Evolutionary conservation across 1,140 invertebrate genomes (phyloP).

Genomic region (Trichonephila clavipes): DNA sequence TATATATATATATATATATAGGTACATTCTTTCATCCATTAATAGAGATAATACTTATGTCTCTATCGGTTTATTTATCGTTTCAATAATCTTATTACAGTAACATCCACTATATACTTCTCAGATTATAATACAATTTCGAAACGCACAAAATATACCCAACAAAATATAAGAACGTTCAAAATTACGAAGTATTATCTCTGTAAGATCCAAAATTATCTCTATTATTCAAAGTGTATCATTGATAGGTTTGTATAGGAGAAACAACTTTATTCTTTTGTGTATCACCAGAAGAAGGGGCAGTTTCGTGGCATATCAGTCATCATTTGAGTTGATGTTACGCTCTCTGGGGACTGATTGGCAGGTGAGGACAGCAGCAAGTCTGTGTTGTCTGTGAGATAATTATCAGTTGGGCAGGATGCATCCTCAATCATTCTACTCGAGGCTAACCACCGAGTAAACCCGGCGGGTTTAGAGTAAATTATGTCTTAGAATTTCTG

Average conservation of each 20-base stretch:
- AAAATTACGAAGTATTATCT: no score
- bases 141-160: no score
- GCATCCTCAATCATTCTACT: slow-evolving; percentile 59
- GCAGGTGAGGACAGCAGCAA: slow-evolving; percentile 55
- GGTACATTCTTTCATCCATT: no score
- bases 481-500: background rate
- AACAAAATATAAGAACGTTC: no score
- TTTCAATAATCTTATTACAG: no score
- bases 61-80: no score
- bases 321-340: slow-evolving; percentile 48
- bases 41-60: no score
- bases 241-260: background rate
- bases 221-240: background rate
- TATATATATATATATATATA: no score
- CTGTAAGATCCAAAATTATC: background rate
- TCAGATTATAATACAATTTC: no score
- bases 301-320: slow-evolving; percentile 62
- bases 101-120: no score
- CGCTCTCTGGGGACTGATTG: slow-evolving; percentile 20
- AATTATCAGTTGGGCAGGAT: slow-evolving; percentile 66
- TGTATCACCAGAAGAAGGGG: background rate
- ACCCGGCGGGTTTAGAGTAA: background rate
- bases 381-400: slow-evolving; percentile 4
- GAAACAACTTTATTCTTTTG: background rate
- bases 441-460: background rate